phyloP scores from a whole-genome alignment of 1,140 invertebrate genomes.

The Heterodera carotae region DNA sequence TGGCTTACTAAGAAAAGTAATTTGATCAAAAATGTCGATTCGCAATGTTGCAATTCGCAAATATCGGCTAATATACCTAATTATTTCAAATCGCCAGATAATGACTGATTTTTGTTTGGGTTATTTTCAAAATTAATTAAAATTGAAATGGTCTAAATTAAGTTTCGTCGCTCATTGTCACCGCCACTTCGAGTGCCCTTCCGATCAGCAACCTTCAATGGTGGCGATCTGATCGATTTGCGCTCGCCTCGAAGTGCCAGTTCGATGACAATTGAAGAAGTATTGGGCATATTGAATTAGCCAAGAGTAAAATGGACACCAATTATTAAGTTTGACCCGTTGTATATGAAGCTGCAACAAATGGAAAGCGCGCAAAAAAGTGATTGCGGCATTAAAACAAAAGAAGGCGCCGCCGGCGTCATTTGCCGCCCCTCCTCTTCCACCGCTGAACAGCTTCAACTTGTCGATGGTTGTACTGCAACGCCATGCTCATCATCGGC shows the following conservation, averaged over 20 bases:
- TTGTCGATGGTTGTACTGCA: slow-evolving; percentile 5
- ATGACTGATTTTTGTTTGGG: too few species aligned
- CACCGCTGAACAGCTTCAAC: slow-evolving; percentile 2
- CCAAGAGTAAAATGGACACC: slow-evolving; percentile 10
- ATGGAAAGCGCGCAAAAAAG: background rate
- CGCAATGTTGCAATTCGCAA: too few species aligned
- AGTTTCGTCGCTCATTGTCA: background rate
- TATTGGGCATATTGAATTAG: background rate
- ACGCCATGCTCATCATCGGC: background rate
- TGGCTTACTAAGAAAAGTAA: too few species aligned
- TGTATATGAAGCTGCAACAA: slow-evolving; percentile 36
- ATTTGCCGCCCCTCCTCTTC: background rate
- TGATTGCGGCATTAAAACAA: background rate
- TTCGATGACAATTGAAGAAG: slow-evolving; percentile 39
- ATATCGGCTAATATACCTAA: too few species aligned
- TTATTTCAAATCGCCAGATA: too few species aligned
- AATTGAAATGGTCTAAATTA: slow-evolving; percentile 15
- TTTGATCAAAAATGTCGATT: too few species aligned
- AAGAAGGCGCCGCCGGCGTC: background rate
- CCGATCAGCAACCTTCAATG: slow-evolving; percentile 26
- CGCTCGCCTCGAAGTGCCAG: slow-evolving; percentile 23
- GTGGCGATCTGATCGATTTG: slow-evolving; percentile 47
- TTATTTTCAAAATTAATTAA: background rate
- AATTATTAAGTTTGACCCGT: slow-evolving; percentile 40
- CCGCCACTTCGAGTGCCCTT: slow-evolving; percentile 41